A percentile compares a stretch with the other conserved stretches of the same genome.
These are phyloP conservation scores for Agrotis clavis DNA, from an alignment of 2,888 invertebrate genomes.

Conservation along the genomic window DNA sequence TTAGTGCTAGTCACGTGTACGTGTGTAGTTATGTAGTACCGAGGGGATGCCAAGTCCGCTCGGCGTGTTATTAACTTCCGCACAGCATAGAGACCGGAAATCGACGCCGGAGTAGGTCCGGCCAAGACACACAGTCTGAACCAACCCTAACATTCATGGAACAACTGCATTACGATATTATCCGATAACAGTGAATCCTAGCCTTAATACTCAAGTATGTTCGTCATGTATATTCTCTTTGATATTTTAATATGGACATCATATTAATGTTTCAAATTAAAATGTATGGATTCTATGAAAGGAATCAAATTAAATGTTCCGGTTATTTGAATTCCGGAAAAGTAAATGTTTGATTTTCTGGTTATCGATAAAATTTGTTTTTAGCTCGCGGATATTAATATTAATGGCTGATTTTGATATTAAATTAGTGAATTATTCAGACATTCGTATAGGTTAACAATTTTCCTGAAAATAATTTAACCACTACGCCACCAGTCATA, in stretches of 20 bases:
- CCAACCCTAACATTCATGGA: slow-evolving; percentile 32
- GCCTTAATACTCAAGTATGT: slow-evolving; percentile 5
- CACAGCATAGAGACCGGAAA: slow-evolving; percentile 78
- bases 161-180: slow-evolving; percentile 16
- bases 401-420: slow-evolving; percentile 45
- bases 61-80: slow-evolving; percentile 84
- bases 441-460: neutral
- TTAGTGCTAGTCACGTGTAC: neutral
- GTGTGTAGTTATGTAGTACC: slow-evolving; percentile 25
- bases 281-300: slow-evolving; percentile 38
- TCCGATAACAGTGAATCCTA: slow-evolving; percentile 20
- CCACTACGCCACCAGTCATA: neutral
- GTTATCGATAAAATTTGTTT: slow-evolving; percentile 50
- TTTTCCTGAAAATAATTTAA: neutral
- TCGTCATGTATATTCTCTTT: slow-evolving; percentile 18
- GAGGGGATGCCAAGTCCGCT: slow-evolving; percentile 60
- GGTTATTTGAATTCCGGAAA: slow-evolving; percentile 45
- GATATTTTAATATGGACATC: slow-evolving; percentile 29
- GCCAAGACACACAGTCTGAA: slow-evolving; percentile 62
- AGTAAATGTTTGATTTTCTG: slow-evolving; percentile 51
- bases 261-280: slow-evolving; percentile 40
- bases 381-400: slow-evolving; percentile 38
- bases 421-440: slow-evolving; percentile 27
- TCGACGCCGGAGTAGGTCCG: slow-evolving; percentile 76
- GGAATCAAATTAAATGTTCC: slow-evolving; percentile 47